These are phyloP conservation scores for Lordiphosa stackelbergi DNA, from an alignment of 1,140 invertebrate genomes.

Conservation along the genomic window DNA sequence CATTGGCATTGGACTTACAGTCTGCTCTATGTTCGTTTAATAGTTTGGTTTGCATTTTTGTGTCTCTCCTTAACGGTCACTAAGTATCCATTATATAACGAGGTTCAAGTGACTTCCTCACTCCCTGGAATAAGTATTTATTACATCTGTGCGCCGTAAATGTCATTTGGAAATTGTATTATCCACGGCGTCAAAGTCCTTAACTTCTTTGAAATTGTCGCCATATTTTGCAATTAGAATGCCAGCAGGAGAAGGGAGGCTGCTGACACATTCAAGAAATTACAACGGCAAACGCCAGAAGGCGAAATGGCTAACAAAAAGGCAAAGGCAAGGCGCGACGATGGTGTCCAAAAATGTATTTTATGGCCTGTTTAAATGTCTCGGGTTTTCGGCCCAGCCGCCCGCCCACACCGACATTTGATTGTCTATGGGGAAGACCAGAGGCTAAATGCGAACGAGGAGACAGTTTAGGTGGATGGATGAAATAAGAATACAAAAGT, in stretches of 20 bases:
- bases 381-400: constrained; percentile 17
- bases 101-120: constrained; percentile 35
- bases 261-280: constrained; percentile 72
- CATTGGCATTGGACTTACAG: constrained; percentile 30
- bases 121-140: constrained; percentile 42
- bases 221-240: constrained; percentile 72
- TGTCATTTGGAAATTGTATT: constrained; percentile 73
- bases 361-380: constrained; percentile 71
- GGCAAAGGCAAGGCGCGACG: constrained; percentile 14
- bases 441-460: neutral
- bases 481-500: no score
- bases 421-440: constrained; percentile 12
- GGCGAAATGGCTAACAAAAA: constrained; percentile 43
- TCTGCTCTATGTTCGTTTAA: constrained; percentile 39
- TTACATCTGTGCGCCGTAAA: constrained; percentile 43
- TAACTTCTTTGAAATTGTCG: constrained; percentile 70
- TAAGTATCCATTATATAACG: constrained; percentile 56
- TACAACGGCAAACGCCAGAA: constrained; percentile 58
- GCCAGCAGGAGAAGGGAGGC: constrained; percentile 6
- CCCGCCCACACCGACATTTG: neutral
- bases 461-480: constrained; percentile 1
- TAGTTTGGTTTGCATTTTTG: constrained; percentile 58
- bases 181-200: constrained; percentile 65
- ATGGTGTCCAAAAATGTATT: constrained; percentile 60
- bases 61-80: constrained; percentile 33